Percentiles rank a stretch among this genome's conserved stretches.
These are phyloP conservation scores for Dendronephthya gigantea DNA, from an alignment of 64 coral and sea anemone genomes.

Conservation along the genomic window DNA sequence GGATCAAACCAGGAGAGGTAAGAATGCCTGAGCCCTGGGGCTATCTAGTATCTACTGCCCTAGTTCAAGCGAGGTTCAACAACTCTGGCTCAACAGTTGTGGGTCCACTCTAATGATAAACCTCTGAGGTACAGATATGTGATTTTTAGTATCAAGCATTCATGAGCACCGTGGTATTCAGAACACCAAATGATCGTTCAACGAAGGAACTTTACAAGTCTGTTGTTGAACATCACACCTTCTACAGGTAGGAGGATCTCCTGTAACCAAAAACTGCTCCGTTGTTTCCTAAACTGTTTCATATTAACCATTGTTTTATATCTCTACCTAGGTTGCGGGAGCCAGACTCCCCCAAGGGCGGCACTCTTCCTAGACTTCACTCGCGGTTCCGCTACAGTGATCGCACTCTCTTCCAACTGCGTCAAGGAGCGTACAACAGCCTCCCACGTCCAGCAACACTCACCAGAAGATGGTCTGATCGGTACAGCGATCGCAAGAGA, in stretches of 20 bases:
- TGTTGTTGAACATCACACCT: constrained; percentile 89
- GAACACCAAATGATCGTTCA: constrained; percentile 75
- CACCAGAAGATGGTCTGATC: constrained; percentile 12
- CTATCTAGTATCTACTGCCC: too few relatives aligned
- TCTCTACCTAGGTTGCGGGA: constrained; percentile 49
- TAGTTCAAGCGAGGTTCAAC: too few relatives aligned
- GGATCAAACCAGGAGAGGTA: constrained; percentile 93
- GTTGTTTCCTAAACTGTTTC: not conserved
- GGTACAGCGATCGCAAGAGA: not conserved
- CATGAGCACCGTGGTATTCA: constrained; percentile 63
- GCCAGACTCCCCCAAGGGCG: constrained; percentile 70
- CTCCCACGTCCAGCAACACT: not conserved
- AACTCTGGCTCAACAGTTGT: too few relatives aligned
- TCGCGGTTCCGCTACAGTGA: constrained; percentile 98
- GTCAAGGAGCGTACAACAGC: constrained; percentile 57
- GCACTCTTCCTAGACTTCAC: constrained; percentile 58
- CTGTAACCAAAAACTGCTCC: not conserved
- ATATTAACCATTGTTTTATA: not conserved
- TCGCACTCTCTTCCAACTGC: constrained; percentile 73
- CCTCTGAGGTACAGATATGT: too few relatives aligned
- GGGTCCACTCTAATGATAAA: too few relatives aligned
- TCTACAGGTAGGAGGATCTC: constrained; percentile 56
- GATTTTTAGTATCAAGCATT: constrained; percentile 57
- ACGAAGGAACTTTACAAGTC: constrained; percentile 92
- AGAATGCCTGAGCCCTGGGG: not conserved